These are phyloP conservation scores for Cinara cedri DNA, from an alignment of 2,888 invertebrate genomes.

Conservation along the genomic window DNA sequence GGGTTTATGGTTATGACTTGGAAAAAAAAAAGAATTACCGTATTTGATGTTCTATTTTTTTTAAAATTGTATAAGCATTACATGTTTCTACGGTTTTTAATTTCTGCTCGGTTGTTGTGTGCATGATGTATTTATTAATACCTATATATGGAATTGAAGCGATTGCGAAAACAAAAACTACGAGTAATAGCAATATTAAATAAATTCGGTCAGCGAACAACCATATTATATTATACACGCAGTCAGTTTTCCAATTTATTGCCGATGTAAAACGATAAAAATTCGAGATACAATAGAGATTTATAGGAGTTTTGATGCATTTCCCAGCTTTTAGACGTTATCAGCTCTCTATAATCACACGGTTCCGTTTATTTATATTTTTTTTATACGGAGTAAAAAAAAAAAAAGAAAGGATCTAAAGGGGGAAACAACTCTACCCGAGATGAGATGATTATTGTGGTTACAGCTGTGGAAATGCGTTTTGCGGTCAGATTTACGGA, in stretches of 20 bases:
- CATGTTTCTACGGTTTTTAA: too few species aligned
- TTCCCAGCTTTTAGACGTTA: slow-evolving; percentile 45
- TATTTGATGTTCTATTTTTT: too few species aligned
- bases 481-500: slow-evolving; percentile 57
- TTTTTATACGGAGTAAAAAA: slow-evolving; percentile 33
- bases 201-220: too few species aligned
- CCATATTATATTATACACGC: neutral
- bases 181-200: too few species aligned
- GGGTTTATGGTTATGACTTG: too few species aligned
- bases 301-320: slow-evolving; percentile 53
- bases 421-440: slow-evolving; percentile 11
- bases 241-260: slow-evolving; percentile 33
- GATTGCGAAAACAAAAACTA: too few species aligned
- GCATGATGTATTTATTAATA: too few species aligned
- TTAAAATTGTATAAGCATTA: too few species aligned
- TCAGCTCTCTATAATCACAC: slow-evolving; percentile 17
- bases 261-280: slow-evolving; percentile 32
- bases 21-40: too few species aligned
- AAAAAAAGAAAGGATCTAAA: slow-evolving; percentile 11
- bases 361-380: slow-evolving; percentile 41
- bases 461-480: slow-evolving; percentile 57
- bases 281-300: slow-evolving; percentile 23
- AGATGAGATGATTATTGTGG: slow-evolving; percentile 55
- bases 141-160: too few species aligned
- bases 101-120: too few species aligned